Conservation (phyloP, 2,113 vertebrate species). For the Oncorhynchus mykiss region DNA sequence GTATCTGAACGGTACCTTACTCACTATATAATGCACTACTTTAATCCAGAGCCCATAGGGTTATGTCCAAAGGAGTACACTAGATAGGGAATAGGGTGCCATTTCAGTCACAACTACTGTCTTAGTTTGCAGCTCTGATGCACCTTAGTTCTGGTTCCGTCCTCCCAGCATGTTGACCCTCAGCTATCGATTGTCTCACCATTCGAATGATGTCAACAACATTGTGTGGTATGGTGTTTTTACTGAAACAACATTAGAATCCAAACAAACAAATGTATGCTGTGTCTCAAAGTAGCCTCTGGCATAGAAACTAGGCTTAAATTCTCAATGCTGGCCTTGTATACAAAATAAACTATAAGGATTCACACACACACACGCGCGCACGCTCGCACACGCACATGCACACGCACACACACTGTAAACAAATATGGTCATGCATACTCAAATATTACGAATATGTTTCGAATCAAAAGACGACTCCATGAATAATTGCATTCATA, state of each 20-base stretch:
- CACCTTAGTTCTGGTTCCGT: too few species aligned
- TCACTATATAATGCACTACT: too few species aligned
- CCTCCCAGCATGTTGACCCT: neutral
- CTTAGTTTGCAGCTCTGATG: neutral
- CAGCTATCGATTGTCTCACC: neutral
- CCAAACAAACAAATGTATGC: neutral
- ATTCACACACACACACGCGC: too few species aligned
- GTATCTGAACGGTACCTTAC: too few species aligned
- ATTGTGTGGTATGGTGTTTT: neutral
- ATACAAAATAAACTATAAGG: too few species aligned
- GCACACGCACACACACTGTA: neutral
- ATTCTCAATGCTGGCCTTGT: neutral
- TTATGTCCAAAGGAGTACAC: too few species aligned
- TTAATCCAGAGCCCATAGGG: too few species aligned
- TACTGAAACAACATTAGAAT: neutral
- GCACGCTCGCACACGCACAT: too few species aligned
- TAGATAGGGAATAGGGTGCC: too few species aligned
- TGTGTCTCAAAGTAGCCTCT: neutral
- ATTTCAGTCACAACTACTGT: neutral
- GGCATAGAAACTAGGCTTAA: neutral
- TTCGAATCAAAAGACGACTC: neutral
- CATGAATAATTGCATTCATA: neutral
- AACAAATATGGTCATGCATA: neutral
- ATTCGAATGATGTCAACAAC: neutral
- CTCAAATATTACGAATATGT: neutral